These are phyloP conservation scores for Podabrus alpinus DNA, from an alignment of 2,888 invertebrate genomes.

Conservation along the genomic window DNA sequence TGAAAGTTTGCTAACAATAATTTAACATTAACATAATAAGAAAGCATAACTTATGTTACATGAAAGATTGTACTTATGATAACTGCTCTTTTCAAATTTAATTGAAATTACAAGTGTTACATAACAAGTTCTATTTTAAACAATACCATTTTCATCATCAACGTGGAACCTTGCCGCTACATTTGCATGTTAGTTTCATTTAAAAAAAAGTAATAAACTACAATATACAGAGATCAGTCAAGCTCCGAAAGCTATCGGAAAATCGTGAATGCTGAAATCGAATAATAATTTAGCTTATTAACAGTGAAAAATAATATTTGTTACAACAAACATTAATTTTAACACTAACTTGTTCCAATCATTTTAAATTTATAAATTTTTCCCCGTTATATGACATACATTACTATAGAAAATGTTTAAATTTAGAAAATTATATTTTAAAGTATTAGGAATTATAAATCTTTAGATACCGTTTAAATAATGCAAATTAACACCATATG, in stretches of 20 bases:
- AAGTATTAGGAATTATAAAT: background rate
- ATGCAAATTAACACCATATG: background rate
- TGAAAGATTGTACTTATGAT: background rate
- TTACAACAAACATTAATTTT: background rate
- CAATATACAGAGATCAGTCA: background rate
- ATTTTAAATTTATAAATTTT: background rate
- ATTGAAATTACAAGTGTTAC: background rate
- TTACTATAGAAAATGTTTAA: background rate
- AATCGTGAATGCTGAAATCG: background rate
- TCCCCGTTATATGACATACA: background rate
- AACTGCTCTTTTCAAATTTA: background rate
- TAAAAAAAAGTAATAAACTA: too few relatives aligned
- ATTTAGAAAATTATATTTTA: background rate
- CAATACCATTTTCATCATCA: background rate
- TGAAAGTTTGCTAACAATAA: constrained; percentile 15
- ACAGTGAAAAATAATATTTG: background rate
- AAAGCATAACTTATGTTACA: constrained; percentile 17
- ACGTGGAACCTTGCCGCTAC: background rate
- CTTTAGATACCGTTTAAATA: background rate
- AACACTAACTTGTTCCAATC: background rate
- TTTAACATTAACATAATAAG: constrained; percentile 16
- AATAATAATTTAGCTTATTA: background rate
- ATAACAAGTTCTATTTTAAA: background rate
- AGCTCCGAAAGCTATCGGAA: background rate
- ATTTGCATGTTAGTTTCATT: too few relatives aligned